phyloP scores from a whole-genome alignment of 2,888 invertebrate species.

The Perizoma flavofasciatum region DNA sequence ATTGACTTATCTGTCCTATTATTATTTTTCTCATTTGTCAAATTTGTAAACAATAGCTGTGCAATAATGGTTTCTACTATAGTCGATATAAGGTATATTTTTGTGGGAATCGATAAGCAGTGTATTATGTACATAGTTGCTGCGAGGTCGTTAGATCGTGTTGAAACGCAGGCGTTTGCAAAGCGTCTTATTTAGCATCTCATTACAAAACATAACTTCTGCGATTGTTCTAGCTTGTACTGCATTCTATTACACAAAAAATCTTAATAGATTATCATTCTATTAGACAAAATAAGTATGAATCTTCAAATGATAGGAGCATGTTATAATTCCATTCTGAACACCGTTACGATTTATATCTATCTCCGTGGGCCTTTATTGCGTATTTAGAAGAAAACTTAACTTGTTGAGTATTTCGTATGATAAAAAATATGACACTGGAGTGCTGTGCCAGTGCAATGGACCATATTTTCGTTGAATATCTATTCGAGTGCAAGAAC shows the following conservation, averaged over 20 bases:
- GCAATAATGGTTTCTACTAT: constrained; percentile 10
- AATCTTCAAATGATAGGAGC: no score
- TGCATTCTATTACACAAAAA: background rate
- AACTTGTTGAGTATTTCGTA: no score
- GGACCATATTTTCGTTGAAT: no score
- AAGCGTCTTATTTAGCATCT: constrained; percentile 18
- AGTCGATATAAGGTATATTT: constrained; percentile 13
- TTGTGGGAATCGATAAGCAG: constrained; percentile 6
- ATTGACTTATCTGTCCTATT: no score
- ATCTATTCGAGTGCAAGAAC: no score
- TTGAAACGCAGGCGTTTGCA: constrained; percentile 15
- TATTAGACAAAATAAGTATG: no score
- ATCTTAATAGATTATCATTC: background rate
- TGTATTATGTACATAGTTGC: constrained; percentile 4
- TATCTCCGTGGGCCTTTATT: no score
- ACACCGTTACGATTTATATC: no score
- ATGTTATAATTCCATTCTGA: no score
- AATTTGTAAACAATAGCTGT: constrained; percentile 3
- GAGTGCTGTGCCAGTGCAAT: no score
- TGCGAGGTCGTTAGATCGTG: constrained; percentile 21
- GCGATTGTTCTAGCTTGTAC: background rate
- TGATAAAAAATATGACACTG: no score
- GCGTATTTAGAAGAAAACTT: no score
- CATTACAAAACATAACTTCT: constrained; percentile 9
- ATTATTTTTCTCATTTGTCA: constrained; percentile 5